phyloP scores from a whole-genome alignment of 2,888 invertebrate species.

The Galeopsomyia nigrocyanea region DNA sequence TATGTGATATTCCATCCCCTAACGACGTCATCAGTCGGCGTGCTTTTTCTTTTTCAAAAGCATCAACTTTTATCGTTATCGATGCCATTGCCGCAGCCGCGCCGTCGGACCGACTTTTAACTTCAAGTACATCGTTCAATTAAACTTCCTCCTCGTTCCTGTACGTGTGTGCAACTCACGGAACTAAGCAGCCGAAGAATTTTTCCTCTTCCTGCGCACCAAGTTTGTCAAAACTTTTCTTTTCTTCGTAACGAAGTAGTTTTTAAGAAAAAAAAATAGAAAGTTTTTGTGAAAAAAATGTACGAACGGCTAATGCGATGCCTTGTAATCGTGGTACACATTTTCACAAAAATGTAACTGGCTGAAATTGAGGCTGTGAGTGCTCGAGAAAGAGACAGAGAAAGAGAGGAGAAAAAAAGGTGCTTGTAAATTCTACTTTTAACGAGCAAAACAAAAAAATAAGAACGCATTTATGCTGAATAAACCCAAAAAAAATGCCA shows the following conservation, averaged over 20 bases:
- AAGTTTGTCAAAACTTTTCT: no score
- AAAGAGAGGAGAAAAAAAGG: no score
- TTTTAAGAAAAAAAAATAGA: not conserved
- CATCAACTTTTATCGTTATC: constrained; percentile 9
- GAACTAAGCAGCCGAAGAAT: no score
- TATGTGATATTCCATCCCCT: no score
- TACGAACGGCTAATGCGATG: constrained; percentile 28
- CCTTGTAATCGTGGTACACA: constrained; percentile 7
- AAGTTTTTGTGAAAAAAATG: constrained; percentile 40
- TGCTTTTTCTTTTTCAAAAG: not conserved
- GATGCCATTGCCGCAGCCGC: constrained; percentile 1
- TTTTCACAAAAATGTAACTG: constrained; percentile 5
- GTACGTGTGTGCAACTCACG: no score
- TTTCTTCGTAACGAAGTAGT: not conserved
- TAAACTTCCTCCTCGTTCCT: not conserved
- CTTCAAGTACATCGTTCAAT: constrained; percentile 14
- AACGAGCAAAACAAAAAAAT: no score
- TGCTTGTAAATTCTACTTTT: no score
- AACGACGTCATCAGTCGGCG: not conserved
- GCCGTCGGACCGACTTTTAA: not conserved
- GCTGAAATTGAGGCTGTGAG: no score
- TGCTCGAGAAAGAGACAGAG: no score
- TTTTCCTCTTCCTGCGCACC: no score
- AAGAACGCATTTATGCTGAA: no score
- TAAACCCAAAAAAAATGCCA: no score